Conservation (phyloP, 1,140 invertebrate species). For the Laupala kohalensis region DNA sequence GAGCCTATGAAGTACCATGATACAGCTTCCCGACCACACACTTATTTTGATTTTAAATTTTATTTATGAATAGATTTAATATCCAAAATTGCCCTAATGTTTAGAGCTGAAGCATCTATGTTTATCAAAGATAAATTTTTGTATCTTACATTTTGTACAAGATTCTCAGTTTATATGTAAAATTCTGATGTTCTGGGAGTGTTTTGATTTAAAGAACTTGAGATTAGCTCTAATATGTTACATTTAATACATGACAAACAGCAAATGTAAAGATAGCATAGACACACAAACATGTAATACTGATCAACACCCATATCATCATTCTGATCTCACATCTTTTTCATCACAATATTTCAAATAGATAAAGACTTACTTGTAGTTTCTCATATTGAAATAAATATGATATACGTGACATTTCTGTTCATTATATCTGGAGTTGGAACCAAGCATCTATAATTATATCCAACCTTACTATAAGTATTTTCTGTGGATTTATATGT, state of each 20-base stretch:
- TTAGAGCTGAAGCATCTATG: no score
- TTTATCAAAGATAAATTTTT: no score
- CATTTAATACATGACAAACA: background rate
- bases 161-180: background rate
- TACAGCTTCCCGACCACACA: no score
- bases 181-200: background rate
- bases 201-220: background rate
- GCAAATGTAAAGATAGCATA: background rate
- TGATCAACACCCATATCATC: background rate
- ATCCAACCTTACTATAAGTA: background rate
- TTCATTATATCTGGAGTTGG: background rate
- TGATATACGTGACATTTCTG: background rate
- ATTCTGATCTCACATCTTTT: background rate
- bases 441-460: background rate
- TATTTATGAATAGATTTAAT: no score
- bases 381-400: background rate
- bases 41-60: background rate
- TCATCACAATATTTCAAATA: no score
- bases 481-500: background rate
- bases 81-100: no score
- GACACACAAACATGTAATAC: background rate
- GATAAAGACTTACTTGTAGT: background rate
- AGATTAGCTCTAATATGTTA: background rate
- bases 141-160: no score
- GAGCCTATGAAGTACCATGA: no score